Base-by-base conservation (phyloP, 2,797 vertebrate genomes). In the Centroberyx gerrardi region DNA sequence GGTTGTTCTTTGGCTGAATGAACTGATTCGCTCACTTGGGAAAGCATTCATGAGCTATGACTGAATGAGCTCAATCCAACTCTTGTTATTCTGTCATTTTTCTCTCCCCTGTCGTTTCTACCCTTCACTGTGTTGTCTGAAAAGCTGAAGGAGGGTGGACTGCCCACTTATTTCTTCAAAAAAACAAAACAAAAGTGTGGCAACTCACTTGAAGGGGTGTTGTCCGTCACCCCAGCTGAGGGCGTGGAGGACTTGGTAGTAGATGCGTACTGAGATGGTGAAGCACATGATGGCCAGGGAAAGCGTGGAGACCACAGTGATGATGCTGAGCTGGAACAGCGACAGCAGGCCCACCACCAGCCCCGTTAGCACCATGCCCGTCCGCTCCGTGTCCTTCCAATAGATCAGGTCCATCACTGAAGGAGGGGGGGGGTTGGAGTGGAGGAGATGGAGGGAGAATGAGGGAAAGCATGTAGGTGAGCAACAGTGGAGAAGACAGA, bases 261-360 rank as follows among this genome's bases (percentile, higher is more conserved):
- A 97, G 88, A 97, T 91, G 82, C 96, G 94, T 77, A 97, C 94
- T 28, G 96, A 93, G 86, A 97, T 92, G 85, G 97, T 97, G 90
- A 95, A 87, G 0, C 94, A 95, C 86, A 98, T 93, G 76, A 96
- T 74, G 7, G 94, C 91, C 89, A 98, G 94, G 18, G 95, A 96
- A 76, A 94, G 80, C 0, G 95, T 95, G 69, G 97, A 96, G 5
- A 95, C 61, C 88, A 99, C 96, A 0, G 95, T 95, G 93, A 98
- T 90, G 85, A 96, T 95, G 93, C 97, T 98, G 90, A 98, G 97
- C 90, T 97, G 97, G 54, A 97, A 96, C 84, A 99, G 93, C 85
- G 95, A 95, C 62, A 98, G 93, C 77, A 99, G 92, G 12, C 94
- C 94, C 86, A 96, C 95, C 92, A 98, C 95, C 54, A 96, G 69